These are phyloP conservation scores for Fragum whitleyi DNA, from an alignment of 2,888 invertebrate genomes.

Conservation along the genomic window DNA sequence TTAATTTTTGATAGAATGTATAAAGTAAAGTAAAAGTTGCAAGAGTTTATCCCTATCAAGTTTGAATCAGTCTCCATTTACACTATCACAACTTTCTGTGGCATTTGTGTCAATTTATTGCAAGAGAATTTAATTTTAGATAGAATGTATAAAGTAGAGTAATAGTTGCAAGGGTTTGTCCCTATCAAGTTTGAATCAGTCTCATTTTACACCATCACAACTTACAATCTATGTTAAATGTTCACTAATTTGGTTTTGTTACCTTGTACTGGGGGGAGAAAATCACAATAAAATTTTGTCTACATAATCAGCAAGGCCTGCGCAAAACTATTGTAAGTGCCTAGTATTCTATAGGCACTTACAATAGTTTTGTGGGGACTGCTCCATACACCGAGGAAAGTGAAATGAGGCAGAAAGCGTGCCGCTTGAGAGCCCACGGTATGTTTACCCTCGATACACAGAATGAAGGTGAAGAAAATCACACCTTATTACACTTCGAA, in stretches of 20 bases:
- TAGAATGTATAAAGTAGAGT: too few relatives aligned
- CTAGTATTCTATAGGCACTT: too few relatives aligned
- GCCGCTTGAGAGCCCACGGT: neutral
- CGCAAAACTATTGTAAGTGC: too few relatives aligned
- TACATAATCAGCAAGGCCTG: neutral
- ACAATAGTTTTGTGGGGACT: too few relatives aligned
- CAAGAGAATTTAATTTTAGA: too few relatives aligned
- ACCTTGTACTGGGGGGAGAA: slow-evolving; percentile 3
- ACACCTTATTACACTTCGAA: slow-evolving; percentile 12
- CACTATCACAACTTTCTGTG: slow-evolving; percentile 6
- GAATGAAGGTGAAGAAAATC: slow-evolving; percentile 18
- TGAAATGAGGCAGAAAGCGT: slow-evolving; percentile 23
- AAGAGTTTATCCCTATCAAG: neutral
- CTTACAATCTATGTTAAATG: slow-evolving; percentile 25
- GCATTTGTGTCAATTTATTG: too few relatives aligned
- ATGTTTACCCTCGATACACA: slow-evolving; percentile 10
- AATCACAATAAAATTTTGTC: slow-evolving; percentile 20
- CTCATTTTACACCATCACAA: slow-evolving; percentile 9
- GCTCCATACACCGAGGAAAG: neutral
- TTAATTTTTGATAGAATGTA: too few relatives aligned
- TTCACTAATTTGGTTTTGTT: slow-evolving; percentile 20
- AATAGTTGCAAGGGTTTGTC: too few relatives aligned
- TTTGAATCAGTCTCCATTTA: neutral
- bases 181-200: neutral
- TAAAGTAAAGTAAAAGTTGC: too few relatives aligned